A percentile compares a stretch with the other conserved stretches of the same genome.
Conservation (phyloP, 2,113 vertebrate genomes). For the Indicator indicator region DNA sequence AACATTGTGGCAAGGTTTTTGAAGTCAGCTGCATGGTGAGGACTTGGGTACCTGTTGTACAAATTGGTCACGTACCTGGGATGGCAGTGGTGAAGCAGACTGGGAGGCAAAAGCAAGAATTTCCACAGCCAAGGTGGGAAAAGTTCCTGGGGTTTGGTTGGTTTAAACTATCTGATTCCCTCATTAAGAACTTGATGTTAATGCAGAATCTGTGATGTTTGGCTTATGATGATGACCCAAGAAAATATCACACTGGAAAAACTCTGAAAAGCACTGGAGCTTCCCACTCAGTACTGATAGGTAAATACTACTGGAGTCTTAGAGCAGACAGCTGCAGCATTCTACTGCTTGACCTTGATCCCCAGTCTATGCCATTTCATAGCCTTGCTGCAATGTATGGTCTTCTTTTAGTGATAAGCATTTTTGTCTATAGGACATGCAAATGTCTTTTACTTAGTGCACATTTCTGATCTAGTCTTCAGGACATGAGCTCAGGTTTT, state of each 20-base stretch:
- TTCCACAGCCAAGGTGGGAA: not conserved
- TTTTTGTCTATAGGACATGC: not conserved
- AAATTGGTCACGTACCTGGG: not conserved
- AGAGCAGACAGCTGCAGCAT: not conserved
- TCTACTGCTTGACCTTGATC: not conserved
- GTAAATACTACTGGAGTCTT: not conserved
- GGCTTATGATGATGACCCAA: not conserved
- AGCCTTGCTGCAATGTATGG: not conserved
- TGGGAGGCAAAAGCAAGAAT: not conserved
- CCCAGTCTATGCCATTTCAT: accelerated
- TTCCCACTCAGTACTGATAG: not conserved
- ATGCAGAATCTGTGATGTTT: not conserved
- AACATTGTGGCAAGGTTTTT: not conserved
- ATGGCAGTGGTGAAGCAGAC: not conserved
- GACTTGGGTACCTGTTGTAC: not conserved
- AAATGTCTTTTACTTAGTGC: not conserved
- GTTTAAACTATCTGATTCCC: not conserved
- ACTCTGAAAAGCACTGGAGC: not conserved
- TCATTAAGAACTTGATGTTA: not conserved
- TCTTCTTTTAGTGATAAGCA: not conserved
- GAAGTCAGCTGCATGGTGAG: not conserved
- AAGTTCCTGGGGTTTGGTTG: not conserved
- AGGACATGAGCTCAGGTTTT: not conserved
- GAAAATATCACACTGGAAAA: not conserved
- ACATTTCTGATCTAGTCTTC: not conserved